Evolutionary conservation across 2,888 invertebrate species (phyloP).

Genomic region (Amphipyra tragopoginis): DNA sequence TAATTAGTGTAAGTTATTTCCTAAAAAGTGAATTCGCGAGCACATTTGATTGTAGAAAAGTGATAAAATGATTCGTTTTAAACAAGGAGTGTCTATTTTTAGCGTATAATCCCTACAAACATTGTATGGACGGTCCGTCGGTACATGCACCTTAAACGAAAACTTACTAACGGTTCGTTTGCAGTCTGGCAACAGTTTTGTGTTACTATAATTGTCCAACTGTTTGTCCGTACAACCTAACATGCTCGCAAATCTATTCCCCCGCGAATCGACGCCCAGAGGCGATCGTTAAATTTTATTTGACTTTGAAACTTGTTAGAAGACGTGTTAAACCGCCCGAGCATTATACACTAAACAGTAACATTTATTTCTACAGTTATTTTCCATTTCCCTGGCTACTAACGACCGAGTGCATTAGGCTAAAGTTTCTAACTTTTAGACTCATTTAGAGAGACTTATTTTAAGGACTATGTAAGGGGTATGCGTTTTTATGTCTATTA

Average conservation of each 20-base stretch:
- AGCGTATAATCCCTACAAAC: no score
- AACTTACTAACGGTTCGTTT: no score
- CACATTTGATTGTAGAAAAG: no score
- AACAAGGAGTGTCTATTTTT: no score
- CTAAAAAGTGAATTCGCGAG: no score
- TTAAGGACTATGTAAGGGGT: slow-evolving; percentile 4
- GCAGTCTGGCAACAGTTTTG: no score
- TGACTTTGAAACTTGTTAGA: slow-evolving; percentile 70
- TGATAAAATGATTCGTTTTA: no score
- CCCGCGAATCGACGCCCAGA: slow-evolving; percentile 47
- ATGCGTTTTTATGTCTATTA: not conserved
- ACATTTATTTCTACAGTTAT: slow-evolving; percentile 62
- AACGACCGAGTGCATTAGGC: slow-evolving; percentile 31
- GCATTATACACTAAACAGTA: slow-evolving; percentile 58
- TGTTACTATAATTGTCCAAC: no score
- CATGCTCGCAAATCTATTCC: slow-evolving; percentile 11
- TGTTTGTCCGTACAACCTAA: not conserved
- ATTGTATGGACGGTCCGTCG: no score
- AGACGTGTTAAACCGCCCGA: slow-evolving; percentile 65
- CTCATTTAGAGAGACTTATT: slow-evolving; percentile 27
- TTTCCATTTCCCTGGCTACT: slow-evolving; percentile 61
- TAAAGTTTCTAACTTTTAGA: slow-evolving; percentile 34
- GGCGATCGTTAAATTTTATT: slow-evolving; percentile 72
- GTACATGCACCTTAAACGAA: no score
- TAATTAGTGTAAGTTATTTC: no score